Conservation (phyloP, 1,140 invertebrate species). For the Octopus bimaculoides region DNA sequence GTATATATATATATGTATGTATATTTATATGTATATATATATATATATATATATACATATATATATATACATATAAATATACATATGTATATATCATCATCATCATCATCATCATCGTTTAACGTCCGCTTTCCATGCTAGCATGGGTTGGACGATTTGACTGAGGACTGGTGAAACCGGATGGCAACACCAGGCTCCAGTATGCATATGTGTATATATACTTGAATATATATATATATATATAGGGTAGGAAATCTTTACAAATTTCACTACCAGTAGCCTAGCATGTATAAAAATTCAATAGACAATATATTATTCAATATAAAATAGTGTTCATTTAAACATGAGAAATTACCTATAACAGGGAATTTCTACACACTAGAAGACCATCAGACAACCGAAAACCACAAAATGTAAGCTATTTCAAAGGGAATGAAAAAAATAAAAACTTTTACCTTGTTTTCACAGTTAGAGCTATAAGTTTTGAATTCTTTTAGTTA, state of each 20-base stretch:
- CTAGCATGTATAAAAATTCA: too few relatives aligned
- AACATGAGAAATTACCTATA: too few relatives aligned
- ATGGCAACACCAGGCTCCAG: neutral
- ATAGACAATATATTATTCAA: too few relatives aligned
- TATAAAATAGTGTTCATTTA: too few relatives aligned
- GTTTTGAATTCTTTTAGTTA: too few relatives aligned
- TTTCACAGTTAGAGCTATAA: too few relatives aligned
- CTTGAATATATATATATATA: neutral
- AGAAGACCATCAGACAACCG: too few relatives aligned
- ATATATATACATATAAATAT: neutral
- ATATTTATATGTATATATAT: neutral
- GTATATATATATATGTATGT: neutral
- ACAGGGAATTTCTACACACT: too few relatives aligned
- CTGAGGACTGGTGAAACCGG: too few relatives aligned
- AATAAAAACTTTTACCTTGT: too few relatives aligned
- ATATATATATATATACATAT: neutral
- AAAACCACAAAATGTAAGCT: too few relatives aligned
- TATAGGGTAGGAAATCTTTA: neutral
- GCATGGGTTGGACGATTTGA: neutral
- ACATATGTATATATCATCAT: neutral
- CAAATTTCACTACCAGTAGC: neutral
- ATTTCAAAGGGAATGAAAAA: too few relatives aligned
- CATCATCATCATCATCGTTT: neutral
- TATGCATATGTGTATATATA: neutral
- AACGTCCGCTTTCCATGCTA: neutral